phyloP scores from a whole-genome alignment of 2,113 vertebrate genomes.

The Boulengeromyrus knoepffleri region DNA sequence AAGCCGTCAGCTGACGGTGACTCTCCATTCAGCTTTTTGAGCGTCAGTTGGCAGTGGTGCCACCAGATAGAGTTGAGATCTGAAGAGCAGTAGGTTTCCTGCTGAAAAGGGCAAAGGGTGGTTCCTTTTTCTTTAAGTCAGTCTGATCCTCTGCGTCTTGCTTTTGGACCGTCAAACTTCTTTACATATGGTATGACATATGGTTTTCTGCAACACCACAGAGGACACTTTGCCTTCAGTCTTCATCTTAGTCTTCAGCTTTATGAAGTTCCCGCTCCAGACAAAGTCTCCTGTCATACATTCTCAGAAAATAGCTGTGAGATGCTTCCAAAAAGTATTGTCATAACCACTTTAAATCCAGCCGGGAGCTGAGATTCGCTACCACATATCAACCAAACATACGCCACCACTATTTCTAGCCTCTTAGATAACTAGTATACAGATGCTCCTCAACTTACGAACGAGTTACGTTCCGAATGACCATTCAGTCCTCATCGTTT shows the following conservation, averaged over 20 bases:
- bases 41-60: neutral
- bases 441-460: no score
- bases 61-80: neutral
- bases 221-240: neutral
- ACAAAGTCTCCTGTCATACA: neutral
- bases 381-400: neutral
- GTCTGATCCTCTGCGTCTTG: neutral
- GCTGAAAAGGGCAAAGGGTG: neutral
- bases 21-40: neutral
- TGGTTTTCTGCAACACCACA: neutral
- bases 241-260: neutral
- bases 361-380: neutral
- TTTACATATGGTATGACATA: neutral
- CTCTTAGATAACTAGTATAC: constrained; percentile 14
- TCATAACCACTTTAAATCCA: neutral
- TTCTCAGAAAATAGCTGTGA: neutral
- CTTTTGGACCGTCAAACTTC: neutral
- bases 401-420: neutral
- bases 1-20: neutral
- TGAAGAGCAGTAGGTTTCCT: neutral
- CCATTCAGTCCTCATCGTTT: no score
- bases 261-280: neutral
- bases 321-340: neutral
- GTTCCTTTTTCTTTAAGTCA: neutral
- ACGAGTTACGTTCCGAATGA: no score